Conservation (phyloP, 2,888 invertebrate genomes). For the Drosophila mercatorum region DNA sequence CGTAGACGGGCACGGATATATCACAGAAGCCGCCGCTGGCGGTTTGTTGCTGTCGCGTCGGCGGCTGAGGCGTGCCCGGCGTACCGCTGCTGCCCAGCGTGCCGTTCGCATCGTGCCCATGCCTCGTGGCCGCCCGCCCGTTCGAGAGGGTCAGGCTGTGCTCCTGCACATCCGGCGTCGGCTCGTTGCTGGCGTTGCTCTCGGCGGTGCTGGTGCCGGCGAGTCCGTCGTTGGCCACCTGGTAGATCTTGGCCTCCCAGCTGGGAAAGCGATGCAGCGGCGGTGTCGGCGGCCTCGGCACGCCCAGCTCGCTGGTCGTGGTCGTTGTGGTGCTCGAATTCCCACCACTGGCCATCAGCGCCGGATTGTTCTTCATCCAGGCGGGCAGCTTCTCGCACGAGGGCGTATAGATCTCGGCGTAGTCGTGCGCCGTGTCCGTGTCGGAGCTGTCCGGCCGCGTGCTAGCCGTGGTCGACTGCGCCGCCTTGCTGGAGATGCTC, state of each 20-base stretch:
- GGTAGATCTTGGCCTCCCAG: constrained; percentile 98
- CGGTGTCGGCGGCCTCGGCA: constrained; percentile 92
- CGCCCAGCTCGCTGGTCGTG: constrained; percentile 81
- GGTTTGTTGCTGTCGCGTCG: constrained; percentile 84
- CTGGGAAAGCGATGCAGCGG: constrained; percentile 95
- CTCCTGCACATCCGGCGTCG: constrained; percentile 60
- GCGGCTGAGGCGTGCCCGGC: constrained; percentile 81
- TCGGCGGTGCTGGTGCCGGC: constrained; percentile 70
- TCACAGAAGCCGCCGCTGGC: constrained; percentile 93
- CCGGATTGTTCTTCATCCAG: constrained; percentile 86
- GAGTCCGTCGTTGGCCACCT: constrained; percentile 89
- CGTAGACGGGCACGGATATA: constrained; percentile 97
- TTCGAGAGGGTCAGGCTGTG: constrained; percentile 68
- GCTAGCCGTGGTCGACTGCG: constrained; percentile 25
- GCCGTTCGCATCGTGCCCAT: constrained; percentile 79
- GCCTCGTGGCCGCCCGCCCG: constrained; percentile 45
- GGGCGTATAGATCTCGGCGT: constrained; percentile 97
- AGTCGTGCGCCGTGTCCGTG: constrained; percentile 90
- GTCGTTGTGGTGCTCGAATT: constrained; percentile 86
- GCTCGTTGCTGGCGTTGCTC: constrained; percentile 57
- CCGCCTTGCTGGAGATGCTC: constrained; percentile 77
- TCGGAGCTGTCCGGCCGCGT: constrained; percentile 87
- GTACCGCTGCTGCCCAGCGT: constrained; percentile 64
- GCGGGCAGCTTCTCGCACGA: constrained; percentile 90
- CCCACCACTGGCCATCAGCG: constrained; percentile 85